Percentiles rank a stretch among this genome's conserved stretches.
These are phyloP conservation scores for Protonibea diacanthus DNA, from an alignment of 2,797 vertebrate genomes.

Conservation along the genomic window DNA sequence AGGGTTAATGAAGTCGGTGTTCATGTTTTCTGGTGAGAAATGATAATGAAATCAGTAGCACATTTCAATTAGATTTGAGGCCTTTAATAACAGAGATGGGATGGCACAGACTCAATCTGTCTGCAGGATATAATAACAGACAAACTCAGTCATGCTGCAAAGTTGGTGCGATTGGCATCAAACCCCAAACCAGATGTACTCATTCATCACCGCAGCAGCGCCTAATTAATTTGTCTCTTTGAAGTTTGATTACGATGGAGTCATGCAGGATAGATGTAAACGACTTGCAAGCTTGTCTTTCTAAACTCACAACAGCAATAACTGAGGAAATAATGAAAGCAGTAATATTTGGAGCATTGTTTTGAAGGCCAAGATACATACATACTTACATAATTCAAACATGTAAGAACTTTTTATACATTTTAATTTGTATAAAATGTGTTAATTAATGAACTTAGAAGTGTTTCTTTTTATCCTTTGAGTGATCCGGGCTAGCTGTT, in stretches of 20 bases:
- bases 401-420: not conserved
- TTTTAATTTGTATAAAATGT: not conserved
- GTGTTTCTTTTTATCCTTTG: not conserved
- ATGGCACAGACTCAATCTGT: constrained; percentile 15
- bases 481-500: not conserved
- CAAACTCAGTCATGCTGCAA: constrained; percentile 20
- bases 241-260: constrained; percentile 19
- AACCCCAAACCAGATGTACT: constrained; percentile 3
- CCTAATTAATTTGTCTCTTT: constrained; percentile 42
- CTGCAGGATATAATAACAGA: constrained; percentile 2
- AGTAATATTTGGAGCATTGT: not conserved
- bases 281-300: not conserved
- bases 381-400: not conserved
- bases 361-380: not conserved
- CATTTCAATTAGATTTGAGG: constrained; percentile 16
- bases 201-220: constrained; percentile 18
- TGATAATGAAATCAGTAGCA: not conserved
- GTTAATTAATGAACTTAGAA: not conserved
- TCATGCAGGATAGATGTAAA: not conserved
- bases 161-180: not conserved
- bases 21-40: constrained; percentile 1
- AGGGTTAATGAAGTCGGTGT: constrained; percentile 2
- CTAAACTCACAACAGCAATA: not conserved
- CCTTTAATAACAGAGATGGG: constrained; percentile 4
- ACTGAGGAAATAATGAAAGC: not conserved